These are phyloP conservation scores for Eurypyga helias DNA, from an alignment of 2,113 vertebrate species.

Conservation along the genomic window DNA sequence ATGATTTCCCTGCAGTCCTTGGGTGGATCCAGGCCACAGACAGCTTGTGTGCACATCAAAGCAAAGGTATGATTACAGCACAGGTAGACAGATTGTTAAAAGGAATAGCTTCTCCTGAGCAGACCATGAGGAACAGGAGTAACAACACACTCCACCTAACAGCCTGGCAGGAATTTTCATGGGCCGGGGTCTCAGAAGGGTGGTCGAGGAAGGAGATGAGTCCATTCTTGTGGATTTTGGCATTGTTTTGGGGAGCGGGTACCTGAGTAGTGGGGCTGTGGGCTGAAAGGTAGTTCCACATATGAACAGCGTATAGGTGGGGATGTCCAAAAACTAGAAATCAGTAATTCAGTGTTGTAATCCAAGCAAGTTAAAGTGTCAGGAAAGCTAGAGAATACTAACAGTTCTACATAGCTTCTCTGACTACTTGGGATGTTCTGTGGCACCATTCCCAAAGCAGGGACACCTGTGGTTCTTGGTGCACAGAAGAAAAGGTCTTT, in stretches of 20 bases:
- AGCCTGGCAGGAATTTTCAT: not conserved
- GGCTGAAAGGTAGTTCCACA: not conserved
- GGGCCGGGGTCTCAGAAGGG: not conserved
- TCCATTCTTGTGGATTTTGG: not conserved
- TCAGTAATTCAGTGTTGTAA: not conserved
- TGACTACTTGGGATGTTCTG: not conserved
- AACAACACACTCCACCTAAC: not conserved
- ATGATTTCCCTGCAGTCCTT: slow-evolving; percentile 9
- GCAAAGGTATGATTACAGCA: not conserved
- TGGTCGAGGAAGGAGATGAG: not conserved
- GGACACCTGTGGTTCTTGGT: not conserved
- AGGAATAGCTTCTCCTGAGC: not conserved
- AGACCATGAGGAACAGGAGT: not conserved
- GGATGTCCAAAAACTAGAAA: not conserved
- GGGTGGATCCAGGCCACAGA: slow-evolving; percentile 4
- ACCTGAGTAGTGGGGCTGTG: not conserved
- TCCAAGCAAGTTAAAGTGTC: not conserved
- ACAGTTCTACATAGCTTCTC: not conserved
- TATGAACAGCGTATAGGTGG: not conserved
- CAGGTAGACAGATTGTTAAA: not conserved
- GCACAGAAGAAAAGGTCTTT: not conserved
- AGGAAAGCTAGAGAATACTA: not conserved
- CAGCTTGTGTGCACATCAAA: not conserved
- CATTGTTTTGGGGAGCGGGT: not conserved
- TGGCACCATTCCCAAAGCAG: not conserved